These are phyloP conservation scores for Ciconia boyciana DNA, from an alignment of 2,113 vertebrate species.

Conservation along the genomic window DNA sequence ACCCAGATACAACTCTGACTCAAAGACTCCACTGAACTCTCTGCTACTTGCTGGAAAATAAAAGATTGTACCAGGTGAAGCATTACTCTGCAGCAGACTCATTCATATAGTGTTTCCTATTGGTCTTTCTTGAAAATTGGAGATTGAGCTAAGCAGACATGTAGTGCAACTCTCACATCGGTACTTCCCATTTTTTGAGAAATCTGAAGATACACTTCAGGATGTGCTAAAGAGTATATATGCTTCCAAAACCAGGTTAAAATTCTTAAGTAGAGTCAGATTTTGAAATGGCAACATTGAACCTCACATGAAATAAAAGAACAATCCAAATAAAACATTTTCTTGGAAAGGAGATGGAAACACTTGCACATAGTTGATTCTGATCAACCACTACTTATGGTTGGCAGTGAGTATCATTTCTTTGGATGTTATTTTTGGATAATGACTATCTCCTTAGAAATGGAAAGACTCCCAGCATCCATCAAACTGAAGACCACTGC, in stretches of 20 bases:
- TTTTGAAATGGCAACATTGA: neutral
- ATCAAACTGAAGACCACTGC: neutral
- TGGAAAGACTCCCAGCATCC: neutral
- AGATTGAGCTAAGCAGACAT: neutral
- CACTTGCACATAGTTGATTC: neutral
- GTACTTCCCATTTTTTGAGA: neutral
- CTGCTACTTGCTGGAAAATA: neutral
- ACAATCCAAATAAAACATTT: neutral
- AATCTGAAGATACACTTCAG: neutral
- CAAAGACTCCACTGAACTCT: neutral
- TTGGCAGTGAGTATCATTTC: neutral
- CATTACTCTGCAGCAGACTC: neutral
- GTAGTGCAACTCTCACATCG: neutral
- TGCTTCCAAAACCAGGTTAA: neutral
- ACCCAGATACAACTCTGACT: neutral
- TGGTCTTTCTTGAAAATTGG: neutral
- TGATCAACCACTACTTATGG: neutral
- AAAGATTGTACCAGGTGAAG: neutral
- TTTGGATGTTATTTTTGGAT: neutral
- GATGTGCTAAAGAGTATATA: neutral
- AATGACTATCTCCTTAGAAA: neutral
- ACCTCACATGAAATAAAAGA: neutral
- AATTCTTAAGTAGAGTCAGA: neutral
- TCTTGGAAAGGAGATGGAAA: neutral
- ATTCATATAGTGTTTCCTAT: neutral